Evolutionary conservation across 2,113 vertebrate species (phyloP).

Genomic region (Rhipidura dahli): DNA sequence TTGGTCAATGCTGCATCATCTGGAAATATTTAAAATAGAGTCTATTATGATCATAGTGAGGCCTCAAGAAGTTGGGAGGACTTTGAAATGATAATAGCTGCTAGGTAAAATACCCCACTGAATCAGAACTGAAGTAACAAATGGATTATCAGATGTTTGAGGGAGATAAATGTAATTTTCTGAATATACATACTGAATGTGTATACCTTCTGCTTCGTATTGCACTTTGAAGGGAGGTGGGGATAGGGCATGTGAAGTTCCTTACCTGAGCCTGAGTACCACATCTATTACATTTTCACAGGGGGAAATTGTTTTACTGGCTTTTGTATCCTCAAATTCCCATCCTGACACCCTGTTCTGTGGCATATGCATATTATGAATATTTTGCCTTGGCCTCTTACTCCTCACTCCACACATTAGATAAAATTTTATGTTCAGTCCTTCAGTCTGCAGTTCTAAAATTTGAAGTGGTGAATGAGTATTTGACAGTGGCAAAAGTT

Average conservation of each 20-base stretch:
- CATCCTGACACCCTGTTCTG: background rate
- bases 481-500: background rate
- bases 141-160: background rate
- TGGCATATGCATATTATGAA: background rate
- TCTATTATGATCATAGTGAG: background rate
- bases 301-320: background rate
- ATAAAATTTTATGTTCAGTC: background rate
- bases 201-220: background rate
- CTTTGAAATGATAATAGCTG: background rate
- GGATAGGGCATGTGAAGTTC: background rate
- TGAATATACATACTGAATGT: background rate
- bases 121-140: background rate
- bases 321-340: background rate
- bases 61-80: background rate
- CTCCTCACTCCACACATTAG: background rate
- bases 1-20: background rate
- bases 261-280: background rate
- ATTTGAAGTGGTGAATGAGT: background rate
- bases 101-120: background rate
- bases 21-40: background rate
- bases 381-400: background rate
- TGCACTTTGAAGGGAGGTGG: background rate
- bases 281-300: background rate
- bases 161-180: background rate
- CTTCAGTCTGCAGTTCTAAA: background rate